Percentiles rank a stretch among this genome's conserved stretches.
These are phyloP conservation scores for Leptinotarsa juncta DNA, from an alignment of 2,888 invertebrate genomes.

Conservation along the genomic window DNA sequence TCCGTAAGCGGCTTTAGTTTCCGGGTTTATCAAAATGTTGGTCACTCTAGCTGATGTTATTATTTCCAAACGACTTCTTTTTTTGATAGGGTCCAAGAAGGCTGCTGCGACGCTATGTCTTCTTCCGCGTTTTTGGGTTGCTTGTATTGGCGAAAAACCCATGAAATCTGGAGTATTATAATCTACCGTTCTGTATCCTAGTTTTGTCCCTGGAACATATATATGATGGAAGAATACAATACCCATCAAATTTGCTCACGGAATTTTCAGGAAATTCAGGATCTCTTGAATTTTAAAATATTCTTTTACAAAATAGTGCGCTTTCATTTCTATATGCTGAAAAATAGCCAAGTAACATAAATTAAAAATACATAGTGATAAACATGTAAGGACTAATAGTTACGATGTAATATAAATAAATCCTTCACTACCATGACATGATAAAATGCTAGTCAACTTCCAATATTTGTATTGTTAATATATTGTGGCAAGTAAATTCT, in stretches of 20 bases:
- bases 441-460: no score
- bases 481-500: no score
- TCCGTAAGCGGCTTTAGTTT: conserved; percentile 64
- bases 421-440: no score
- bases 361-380: no score
- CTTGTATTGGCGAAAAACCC: conserved; percentile 65
- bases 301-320: no score
- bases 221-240: background rate
- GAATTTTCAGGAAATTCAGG: no score
- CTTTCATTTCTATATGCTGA: no score
- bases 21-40: conserved; percentile 69
- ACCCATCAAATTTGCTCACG: background rate
- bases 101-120: conserved; percentile 72
- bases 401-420: no score
- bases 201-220: conserved; percentile 56
- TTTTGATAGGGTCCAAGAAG: conserved; percentile 69
- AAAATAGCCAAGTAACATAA: no score
- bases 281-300: no score
- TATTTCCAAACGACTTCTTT: conserved; percentile 72
- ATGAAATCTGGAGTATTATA: conserved; percentile 62
- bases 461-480: no score
- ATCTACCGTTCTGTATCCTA: conserved; percentile 64
- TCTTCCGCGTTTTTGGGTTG: conserved; percentile 67
- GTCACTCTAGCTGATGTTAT: conserved; percentile 69
- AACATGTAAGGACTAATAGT: no score